phyloP scores from a whole-genome alignment of 30 jellyfish, hydroid and myxozoan species.

The Mastigias papua region DNA sequence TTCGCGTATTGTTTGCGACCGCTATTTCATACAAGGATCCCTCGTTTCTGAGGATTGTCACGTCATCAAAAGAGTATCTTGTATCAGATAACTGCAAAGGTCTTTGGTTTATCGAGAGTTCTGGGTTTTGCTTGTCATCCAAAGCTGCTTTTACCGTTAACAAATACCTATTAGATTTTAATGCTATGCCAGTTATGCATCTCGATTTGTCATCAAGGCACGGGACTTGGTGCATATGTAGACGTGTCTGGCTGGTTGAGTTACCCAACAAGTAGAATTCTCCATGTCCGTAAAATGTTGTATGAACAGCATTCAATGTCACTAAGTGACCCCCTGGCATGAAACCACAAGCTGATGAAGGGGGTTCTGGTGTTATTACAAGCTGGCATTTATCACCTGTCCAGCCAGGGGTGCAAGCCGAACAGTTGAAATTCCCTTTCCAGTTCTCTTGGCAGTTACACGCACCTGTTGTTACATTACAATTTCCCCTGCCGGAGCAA shows the following conservation, averaged over 20 bases:
- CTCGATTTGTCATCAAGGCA: slow-evolving; percentile 59
- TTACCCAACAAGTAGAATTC: slow-evolving; percentile 57
- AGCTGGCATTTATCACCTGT: slow-evolving; percentile 74
- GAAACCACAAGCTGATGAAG: slow-evolving; percentile 49
- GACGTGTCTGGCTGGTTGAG: neutral
- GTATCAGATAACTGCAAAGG: neutral
- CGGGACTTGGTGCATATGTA: slow-evolving; percentile 68
- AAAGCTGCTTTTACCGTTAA: slow-evolving; percentile 28
- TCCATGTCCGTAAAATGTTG: slow-evolving; percentile 79
- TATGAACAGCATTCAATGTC: slow-evolving; percentile 57
- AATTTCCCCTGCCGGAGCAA: slow-evolving; percentile 62
- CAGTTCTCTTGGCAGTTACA: slow-evolving; percentile 81
- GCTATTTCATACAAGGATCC: slow-evolving; percentile 34
- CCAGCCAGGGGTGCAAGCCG: slow-evolving; percentile 79
- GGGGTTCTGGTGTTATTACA: slow-evolving; percentile 57
- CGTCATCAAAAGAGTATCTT: neutral
- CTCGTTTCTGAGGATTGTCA: slow-evolving; percentile 25
- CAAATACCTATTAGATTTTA: slow-evolving; percentile 1
- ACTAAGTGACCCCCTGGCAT: slow-evolving; percentile 78
- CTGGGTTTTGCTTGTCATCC: slow-evolving; percentile 22
- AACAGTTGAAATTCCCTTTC: slow-evolving; percentile 73
- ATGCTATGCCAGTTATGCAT: slow-evolving; percentile 51
- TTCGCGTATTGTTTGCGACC: slow-evolving; percentile 36
- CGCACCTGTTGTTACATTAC: slow-evolving; percentile 66
- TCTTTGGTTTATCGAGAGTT: neutral